A percentile compares a stretch with the other conserved stretches of the same genome.
These are phyloP conservation scores for Lacanobia wlatinum DNA, from an alignment of 2,888 invertebrate species.

Conservation along the genomic window DNA sequence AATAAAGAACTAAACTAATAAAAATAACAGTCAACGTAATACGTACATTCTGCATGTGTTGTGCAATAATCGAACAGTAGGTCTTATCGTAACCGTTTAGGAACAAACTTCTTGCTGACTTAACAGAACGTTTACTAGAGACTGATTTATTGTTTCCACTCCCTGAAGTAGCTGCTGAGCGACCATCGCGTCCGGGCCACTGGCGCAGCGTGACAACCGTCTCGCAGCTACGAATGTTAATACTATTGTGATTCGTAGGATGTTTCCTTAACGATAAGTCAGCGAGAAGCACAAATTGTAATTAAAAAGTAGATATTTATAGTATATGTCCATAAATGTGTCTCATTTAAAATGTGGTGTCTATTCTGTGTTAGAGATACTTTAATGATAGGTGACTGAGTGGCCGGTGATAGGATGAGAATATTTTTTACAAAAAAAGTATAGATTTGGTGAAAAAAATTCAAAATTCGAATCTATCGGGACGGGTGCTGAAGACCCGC, in stretches of 20 bases:
- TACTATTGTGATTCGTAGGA: constrained; percentile 67
- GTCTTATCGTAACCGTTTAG: constrained; percentile 79
- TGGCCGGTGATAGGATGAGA: constrained; percentile 84
- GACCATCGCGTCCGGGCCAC: constrained; percentile 24
- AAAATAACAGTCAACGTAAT: constrained; percentile 79
- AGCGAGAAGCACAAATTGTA: constrained; percentile 83
- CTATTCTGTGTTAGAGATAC: constrained; percentile 89
- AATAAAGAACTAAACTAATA: constrained; percentile 59
- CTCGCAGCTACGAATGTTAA: constrained; percentile 62
- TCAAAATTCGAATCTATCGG: constrained; percentile 72
- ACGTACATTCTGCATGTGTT: constrained; percentile 89
- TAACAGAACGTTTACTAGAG: constrained; percentile 78
- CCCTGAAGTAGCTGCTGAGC: constrained; percentile 43
- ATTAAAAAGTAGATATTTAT: constrained; percentile 84
- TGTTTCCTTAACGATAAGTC: constrained; percentile 77
- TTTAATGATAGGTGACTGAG: constrained; percentile 88
- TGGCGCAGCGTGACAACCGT: constrained; percentile 17
- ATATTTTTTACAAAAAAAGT: constrained; percentile 88
- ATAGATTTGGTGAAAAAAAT: constrained; percentile 68
- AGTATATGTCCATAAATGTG: constrained; percentile 90
- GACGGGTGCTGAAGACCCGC: constrained; percentile 71
- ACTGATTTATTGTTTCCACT: constrained; percentile 77
- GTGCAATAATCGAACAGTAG: constrained; percentile 88
- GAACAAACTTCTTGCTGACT: constrained; percentile 83
- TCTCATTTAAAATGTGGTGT: constrained; percentile 90